Base-by-base conservation (phyloP, 1,140 invertebrate species). In the Wasmannia auropunctata region DNA sequence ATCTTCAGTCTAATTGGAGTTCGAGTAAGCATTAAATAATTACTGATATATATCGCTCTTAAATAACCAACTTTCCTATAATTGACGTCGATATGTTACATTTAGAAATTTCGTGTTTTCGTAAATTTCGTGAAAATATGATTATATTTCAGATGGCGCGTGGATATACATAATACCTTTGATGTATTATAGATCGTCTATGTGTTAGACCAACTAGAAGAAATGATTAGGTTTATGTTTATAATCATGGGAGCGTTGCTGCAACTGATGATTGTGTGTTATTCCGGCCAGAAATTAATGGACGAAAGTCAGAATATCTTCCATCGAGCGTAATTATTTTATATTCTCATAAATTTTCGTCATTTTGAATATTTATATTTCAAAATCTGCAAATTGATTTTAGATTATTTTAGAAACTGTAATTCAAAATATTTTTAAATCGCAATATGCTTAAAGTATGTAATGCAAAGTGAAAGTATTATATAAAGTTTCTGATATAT, bases 231-330 rank as follows among this genome's bases (percentile, higher is more conserved):
- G 25, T 81, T 16, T 43, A 5, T 2, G 0, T 81, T 72, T 31
- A 72, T 81, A 72, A 81, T 81, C 11, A 22, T 7, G 25, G 79
- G 51, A 31, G 25, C 37, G 3, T 31, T 81, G 22, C 0, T 81
- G 11, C 79, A 81, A 22, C 4, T 81, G 34, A 22, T 81, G 14
- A 43, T 81, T 2, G 3, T 58, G 1, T 81, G 79, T 58, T 81
- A 81, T 22, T 46, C 79, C 4, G 79, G 79, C 14, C 79, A 81
- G 19, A 72, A 81, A 22, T 43, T 81, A 72, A 81, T 81, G 65
- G 79, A 81, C 14, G 65, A 58, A 72, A 81, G 79, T 58, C 34
- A 81, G 22, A 72, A 81, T 31, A 70, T 81, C 72, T 81, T 81
- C 7, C 25, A 81, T 28, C 65, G 14, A 72, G 51, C 65, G 79